These are phyloP conservation scores for Dasysyrphus tricinctus DNA, from an alignment of 2,888 invertebrate species.

Conservation along the genomic window DNA sequence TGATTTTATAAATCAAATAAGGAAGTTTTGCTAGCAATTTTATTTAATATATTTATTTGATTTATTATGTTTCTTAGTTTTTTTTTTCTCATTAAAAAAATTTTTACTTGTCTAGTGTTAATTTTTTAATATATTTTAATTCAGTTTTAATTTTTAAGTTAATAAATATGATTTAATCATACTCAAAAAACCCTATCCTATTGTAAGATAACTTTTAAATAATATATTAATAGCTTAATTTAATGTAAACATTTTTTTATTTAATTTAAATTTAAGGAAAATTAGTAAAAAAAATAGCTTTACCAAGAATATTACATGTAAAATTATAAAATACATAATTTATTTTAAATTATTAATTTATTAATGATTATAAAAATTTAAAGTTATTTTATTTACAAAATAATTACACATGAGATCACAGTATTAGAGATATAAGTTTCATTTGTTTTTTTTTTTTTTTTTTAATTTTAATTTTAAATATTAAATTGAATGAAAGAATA, in stretches of 20 bases:
- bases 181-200: conserved; percentile 75
- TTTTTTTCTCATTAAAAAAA: conserved; percentile 35
- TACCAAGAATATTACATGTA: conserved; percentile 58
- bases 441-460: conserved; percentile 52
- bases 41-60: conserved; percentile 1
- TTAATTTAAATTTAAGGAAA: conserved; percentile 76
- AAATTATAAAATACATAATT: conserved; percentile 46
- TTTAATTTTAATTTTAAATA: conserved; percentile 47
- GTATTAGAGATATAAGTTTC: conserved; percentile 84
- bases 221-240: conserved; percentile 76
- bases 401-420: conserved; percentile 84
- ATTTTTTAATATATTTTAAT: conserved; percentile 19
- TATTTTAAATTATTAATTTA: conserved; percentile 37
- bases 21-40: conserved; percentile 77
- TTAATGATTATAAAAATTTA: conserved; percentile 64
- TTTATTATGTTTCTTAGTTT: background rate
- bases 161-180: conserved; percentile 70
- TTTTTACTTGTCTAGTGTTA: conserved; percentile 46
- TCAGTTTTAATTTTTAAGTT: conserved; percentile 13
- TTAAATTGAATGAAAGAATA: conserved; percentile 68
- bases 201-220: conserved; percentile 78
- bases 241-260: conserved; percentile 40
- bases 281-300: conserved; percentile 79
- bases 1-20: conserved; percentile 79
- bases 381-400: conserved; percentile 75